Evolutionary conservation across 2,113 vertebrate genomes (phyloP).

Genomic region (Carassius gibelio): DNA sequence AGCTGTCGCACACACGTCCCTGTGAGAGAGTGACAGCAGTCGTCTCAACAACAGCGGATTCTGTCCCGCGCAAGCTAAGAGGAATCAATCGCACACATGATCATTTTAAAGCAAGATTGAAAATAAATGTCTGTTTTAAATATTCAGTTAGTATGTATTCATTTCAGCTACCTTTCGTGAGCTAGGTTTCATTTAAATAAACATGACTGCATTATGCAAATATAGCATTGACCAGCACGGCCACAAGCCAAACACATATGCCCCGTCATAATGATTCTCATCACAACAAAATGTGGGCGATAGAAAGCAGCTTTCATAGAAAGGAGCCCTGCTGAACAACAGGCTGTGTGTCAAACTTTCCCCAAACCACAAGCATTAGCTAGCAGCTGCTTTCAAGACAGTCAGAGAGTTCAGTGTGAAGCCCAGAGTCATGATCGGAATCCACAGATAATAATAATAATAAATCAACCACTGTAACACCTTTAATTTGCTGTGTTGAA

Average conservation of each 20-base stretch:
- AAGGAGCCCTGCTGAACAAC: slow-evolving; percentile 2
- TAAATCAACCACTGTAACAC: not conserved
- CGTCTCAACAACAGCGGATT: slow-evolving; percentile 43
- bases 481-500: not conserved
- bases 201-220: not conserved
- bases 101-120: not conserved
- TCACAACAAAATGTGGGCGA: not conserved
- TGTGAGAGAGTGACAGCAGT: not conserved
- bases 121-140: not conserved
- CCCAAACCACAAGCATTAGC: not conserved
- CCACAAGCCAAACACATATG: not conserved
- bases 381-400: not conserved
- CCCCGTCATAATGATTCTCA: slow-evolving; percentile 10
- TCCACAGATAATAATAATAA: not conserved
- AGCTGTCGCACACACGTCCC: slow-evolving; percentile 25
- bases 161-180: not conserved
- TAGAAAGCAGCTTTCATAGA: slow-evolving; percentile 19
- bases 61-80: slow-evolving; percentile 45
- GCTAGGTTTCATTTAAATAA: not conserved
- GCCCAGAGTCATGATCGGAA: not conserved
- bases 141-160: not conserved
- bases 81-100: slow-evolving; percentile 37
- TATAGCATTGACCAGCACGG: not conserved
- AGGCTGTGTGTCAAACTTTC: slow-evolving; percentile 15
- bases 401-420: not conserved